These are phyloP conservation scores for Homarus gammarus DNA, from an alignment of 2,888 invertebrate species.

Conservation along the genomic window DNA sequence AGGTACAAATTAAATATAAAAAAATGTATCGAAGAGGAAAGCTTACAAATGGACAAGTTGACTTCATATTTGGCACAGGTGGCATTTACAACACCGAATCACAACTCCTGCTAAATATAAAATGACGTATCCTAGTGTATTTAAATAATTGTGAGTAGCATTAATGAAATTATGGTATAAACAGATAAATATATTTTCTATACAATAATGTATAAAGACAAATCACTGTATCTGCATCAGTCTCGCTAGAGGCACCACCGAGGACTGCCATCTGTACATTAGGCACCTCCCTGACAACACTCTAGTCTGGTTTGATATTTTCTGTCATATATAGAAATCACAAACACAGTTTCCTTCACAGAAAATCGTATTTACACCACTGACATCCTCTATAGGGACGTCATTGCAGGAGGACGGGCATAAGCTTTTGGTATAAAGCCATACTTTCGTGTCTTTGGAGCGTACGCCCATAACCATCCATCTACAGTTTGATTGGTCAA, in stretches of 20 bases:
- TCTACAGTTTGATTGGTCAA: slow-evolving; percentile 95
- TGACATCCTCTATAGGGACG: slow-evolving; percentile 84
- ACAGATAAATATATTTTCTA: slow-evolving; percentile 34
- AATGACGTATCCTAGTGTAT: slow-evolving; percentile 2
- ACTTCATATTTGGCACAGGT: slow-evolving; percentile 37
- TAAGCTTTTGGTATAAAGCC: slow-evolving; percentile 97
- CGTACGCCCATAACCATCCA: slow-evolving; percentile 93
- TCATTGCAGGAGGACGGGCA: slow-evolving; percentile 94
- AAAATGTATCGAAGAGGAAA: not conserved
- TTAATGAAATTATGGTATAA: not conserved
- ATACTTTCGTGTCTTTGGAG: slow-evolving; percentile 92
- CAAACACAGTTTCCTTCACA: slow-evolving; percentile 30
- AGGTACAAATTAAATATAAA: slow-evolving; percentile 15
- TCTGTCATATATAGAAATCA: slow-evolving; percentile 8
- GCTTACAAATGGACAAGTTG: not conserved
- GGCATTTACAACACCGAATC: slow-evolving; percentile 16
- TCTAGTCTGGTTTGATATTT: not conserved
- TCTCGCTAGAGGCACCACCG: not conserved
- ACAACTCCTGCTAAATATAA: not conserved
- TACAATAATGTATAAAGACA: slow-evolving; percentile 21
- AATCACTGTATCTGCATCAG: not conserved
- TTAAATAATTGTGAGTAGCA: slow-evolving; percentile 3
- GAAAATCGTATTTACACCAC: slow-evolving; percentile 11
- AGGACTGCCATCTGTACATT: slow-evolving; percentile 10
- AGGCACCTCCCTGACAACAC: not conserved